phyloP scores from a whole-genome alignment of 2,888 invertebrate species.

The Pristionchus arcanus region DNA sequence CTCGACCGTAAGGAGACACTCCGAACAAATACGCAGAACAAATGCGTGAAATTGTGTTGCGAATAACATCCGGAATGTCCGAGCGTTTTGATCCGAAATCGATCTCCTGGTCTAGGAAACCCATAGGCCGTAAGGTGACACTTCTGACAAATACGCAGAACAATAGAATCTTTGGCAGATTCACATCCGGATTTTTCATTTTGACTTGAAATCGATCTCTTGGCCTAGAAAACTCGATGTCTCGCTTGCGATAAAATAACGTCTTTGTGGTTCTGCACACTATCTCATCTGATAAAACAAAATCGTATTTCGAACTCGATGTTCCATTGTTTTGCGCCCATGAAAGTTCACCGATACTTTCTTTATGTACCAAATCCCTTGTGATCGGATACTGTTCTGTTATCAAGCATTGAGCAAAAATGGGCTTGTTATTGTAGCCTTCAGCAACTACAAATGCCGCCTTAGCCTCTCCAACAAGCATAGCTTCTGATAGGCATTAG shows the following conservation, averaged over 20 bases:
- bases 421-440: background rate
- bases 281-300: no score
- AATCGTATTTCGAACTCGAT: background rate
- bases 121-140: background rate
- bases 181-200: no score
- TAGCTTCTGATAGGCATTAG: background rate
- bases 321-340: background rate
- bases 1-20: background rate
- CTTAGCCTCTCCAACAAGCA: no score
- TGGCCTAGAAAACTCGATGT: no score
- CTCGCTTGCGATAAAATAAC: no score
- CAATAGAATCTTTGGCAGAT: background rate
- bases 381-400: background rate
- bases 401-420: no score
- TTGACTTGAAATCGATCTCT: no score
- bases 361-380: background rate
- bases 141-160: background rate
- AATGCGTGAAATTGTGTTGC: background rate
- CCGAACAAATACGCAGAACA: background rate
- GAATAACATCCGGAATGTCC: background rate
- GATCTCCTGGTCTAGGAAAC: background rate
- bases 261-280: no score
- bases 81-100: background rate
- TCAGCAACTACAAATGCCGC: conserved; percentile 1
- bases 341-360: no score